Evolutionary conservation across 1,140 invertebrate species (phyloP).

Genomic region (Calephelis virginiensis): DNA sequence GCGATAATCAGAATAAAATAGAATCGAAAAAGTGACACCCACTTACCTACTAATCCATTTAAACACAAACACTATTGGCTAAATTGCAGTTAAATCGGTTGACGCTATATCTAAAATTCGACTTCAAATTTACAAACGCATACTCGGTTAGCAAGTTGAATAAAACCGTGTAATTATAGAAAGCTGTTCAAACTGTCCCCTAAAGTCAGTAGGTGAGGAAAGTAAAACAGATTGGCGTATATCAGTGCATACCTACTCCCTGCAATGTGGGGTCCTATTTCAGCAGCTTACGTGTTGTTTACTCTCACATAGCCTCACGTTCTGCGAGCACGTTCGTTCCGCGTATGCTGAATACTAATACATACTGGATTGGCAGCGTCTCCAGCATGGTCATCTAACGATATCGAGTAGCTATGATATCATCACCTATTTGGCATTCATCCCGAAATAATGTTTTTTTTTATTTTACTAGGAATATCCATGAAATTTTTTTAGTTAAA

Average conservation of each 20-base stretch:
- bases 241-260: conserved; percentile 37
- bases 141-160: background rate
- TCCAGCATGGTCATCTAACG: no score
- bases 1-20: no score
- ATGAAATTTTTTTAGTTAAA: no score
- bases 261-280: conserved; percentile 48
- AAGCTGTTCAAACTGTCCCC: background rate
- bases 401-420: no score
- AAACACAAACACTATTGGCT: no score
- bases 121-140: background rate
- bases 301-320: conserved; percentile 58
- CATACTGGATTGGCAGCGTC: conserved; percentile 36
- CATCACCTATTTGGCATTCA: no score
- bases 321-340: conserved; percentile 50
- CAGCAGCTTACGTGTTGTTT: conserved; percentile 53
- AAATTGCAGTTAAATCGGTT: no score
- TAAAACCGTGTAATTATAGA: background rate
- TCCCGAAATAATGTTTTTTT: no score
- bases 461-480: no score
- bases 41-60: no score
- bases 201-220: background rate
- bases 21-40: no score
- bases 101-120: no score
- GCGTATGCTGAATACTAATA: conserved; percentile 58
- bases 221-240: conserved; percentile 26